These are phyloP conservation scores for Drosophila suzukii DNA, from an alignment of 1,140 invertebrate genomes.

Conservation along the genomic window DNA sequence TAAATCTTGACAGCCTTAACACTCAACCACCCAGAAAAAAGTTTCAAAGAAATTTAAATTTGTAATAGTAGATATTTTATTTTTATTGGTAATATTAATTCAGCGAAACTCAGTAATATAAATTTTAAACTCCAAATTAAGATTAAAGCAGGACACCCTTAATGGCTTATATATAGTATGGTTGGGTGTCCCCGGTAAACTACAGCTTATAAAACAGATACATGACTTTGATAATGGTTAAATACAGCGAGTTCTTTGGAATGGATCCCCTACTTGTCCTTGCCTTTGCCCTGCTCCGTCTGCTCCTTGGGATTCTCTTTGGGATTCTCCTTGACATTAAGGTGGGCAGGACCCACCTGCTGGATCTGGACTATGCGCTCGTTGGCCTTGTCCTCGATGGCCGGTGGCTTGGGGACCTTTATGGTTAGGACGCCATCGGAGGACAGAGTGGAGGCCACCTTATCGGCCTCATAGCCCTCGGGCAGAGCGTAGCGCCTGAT, in stretches of 20 bases:
- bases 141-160: slow-evolving; percentile 11
- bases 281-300: slow-evolving; percentile 37
- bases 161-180: slow-evolving; percentile 4
- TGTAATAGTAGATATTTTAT: slow-evolving; percentile 7
- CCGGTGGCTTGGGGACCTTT: slow-evolving; percentile 86
- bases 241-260: slow-evolving; percentile 9
- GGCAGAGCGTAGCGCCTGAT: slow-evolving; percentile 89
- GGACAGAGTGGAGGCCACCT: slow-evolving; percentile 88
- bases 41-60: not conserved
- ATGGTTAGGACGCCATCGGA: slow-evolving; percentile 91
- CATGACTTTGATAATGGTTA: slow-evolving; percentile 57
- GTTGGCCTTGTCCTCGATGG: slow-evolving; percentile 82
- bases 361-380: slow-evolving; percentile 85
- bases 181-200: slow-evolving; percentile 10
- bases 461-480: slow-evolving; percentile 87
- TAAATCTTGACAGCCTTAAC: not conserved
- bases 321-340: slow-evolving; percentile 74
- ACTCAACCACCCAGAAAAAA: not conserved
- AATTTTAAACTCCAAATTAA: slow-evolving; percentile 23
- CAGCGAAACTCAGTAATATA: slow-evolving; percentile 18
- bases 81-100: slow-evolving; percentile 6
- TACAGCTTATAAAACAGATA: slow-evolving; percentile 56
- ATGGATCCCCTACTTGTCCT: slow-evolving; percentile 35
- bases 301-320: too few relatives aligned
- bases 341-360: slow-evolving; percentile 84